These are phyloP conservation scores for Poecilia velifera DNA, from an alignment of 2,797 vertebrate genomes.

Conservation along the genomic window DNA sequence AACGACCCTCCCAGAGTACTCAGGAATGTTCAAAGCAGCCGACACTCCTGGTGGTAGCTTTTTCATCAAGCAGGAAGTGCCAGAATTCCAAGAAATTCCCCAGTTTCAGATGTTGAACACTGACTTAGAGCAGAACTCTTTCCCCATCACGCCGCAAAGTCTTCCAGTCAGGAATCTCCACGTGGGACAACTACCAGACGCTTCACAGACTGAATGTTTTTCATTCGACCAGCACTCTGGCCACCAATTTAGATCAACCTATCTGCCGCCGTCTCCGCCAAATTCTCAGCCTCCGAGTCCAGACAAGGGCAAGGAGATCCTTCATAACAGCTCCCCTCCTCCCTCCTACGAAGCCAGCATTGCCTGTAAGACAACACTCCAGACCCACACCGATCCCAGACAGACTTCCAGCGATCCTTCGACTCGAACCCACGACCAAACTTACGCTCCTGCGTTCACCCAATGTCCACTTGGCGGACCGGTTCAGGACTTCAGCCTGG, in stretches of 20 bases:
- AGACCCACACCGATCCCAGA: constrained; percentile 68
- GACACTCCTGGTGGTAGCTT: constrained; percentile 82
- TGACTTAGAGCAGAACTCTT: constrained; percentile 89
- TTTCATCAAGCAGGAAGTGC: constrained; percentile 93
- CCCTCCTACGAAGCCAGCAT: constrained; percentile 94
- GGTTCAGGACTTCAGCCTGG: constrained; percentile 41
- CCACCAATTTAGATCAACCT: constrained; percentile 83
- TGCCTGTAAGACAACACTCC: constrained; percentile 90
- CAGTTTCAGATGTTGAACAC: constrained; percentile 93
- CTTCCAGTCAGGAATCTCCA: constrained; percentile 83
- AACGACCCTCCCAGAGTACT: constrained; percentile 86
- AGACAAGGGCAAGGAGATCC: constrained; percentile 89
- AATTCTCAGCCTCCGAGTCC: constrained; percentile 96
- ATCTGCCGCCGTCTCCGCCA: constrained; percentile 94
- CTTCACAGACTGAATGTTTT: constrained; percentile 81
- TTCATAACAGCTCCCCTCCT: constrained; percentile 92
- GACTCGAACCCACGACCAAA: constrained; percentile 43
- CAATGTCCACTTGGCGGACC: constrained; percentile 28
- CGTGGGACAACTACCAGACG: constrained; percentile 77
- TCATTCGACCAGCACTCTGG: constrained; percentile 81
- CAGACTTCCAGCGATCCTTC: constrained; percentile 30
- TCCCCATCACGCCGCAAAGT: constrained; percentile 82
- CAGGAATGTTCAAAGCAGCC: constrained; percentile 85
- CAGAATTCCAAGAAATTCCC: constrained; percentile 91
- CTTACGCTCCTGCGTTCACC: constrained; percentile 29